Conservation (phyloP, 2,888 invertebrate genomes). For the Nezara viridula region DNA sequence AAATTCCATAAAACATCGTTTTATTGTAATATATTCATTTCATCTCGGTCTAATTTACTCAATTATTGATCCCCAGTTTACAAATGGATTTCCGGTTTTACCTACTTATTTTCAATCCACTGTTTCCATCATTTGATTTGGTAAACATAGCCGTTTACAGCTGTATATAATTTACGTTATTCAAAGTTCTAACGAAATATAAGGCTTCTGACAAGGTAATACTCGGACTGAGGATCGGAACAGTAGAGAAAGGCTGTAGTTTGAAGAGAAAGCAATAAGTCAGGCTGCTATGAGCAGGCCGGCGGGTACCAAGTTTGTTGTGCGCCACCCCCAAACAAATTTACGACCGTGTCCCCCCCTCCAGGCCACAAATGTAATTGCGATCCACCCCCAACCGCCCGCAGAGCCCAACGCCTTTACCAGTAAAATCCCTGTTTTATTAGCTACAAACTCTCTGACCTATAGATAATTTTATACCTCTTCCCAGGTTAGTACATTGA, state of each 20-base stretch:
- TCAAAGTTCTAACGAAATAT: background rate
- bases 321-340: slow-evolving; percentile 50
- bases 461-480: slow-evolving; percentile 44
- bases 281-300: slow-evolving; percentile 41
- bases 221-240: background rate
- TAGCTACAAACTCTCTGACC: slow-evolving; percentile 41
- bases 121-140: too few relatives aligned
- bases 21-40: too few relatives aligned
- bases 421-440: slow-evolving; percentile 56
- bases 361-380: slow-evolving; percentile 56
- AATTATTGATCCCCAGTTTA: too few relatives aligned
- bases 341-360: slow-evolving; percentile 50
- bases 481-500: slow-evolving; percentile 31
- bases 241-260: background rate
- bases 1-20: too few relatives aligned
- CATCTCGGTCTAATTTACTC: too few relatives aligned
- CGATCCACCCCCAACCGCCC: slow-evolving; percentile 49
- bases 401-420: slow-evolving; percentile 42
- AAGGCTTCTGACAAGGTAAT: background rate
- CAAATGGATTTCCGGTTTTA: too few relatives aligned
- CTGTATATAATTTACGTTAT: background rate
- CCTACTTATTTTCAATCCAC: too few relatives aligned
- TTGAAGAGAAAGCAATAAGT: slow-evolving; percentile 50
- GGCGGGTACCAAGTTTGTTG: slow-evolving; percentile 52
- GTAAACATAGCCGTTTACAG: too few relatives aligned